Evolutionary conservation across 53 echinoderm and acorn worm genomes (phyloP), one percentile per base, ranked within the genome.

Genomic region (Actinopyga echinites): DNA sequence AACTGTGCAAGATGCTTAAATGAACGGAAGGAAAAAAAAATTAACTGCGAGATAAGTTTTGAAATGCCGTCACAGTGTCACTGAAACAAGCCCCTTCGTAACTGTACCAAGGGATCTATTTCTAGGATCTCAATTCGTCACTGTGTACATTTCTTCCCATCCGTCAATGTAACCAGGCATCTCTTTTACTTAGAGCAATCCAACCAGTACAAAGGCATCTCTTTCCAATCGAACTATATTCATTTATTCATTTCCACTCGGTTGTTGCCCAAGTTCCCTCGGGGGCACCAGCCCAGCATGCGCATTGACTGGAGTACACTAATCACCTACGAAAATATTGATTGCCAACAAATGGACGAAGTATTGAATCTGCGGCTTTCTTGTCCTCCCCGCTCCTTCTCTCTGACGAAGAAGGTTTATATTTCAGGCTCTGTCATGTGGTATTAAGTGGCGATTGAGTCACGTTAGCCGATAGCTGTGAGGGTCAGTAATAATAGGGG

Each of bases 221-320:
- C 49, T 17, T 17, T 49, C 49, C 49, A 49, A 49, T 49, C 49
- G 49, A 40, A 49, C 49, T 71, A 63, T 63, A 71, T 71, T 71
- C 71, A 71, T 71, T 71, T 71, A 71, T 71, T 71, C 71, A 71
- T 71, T 71, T 71, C 42, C 71, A 71, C 71, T 71, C 71, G n/a
- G 42, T 40, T 40, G 71, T 71, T 19, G 42, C 71, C 71, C 7
- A 26, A 23, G 71, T 71, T 71, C 71, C 71, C 71, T 71, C 44
- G 40, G 71, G 71, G 71, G 71, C 71, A 71, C 71, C 71, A 71
- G 71, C 71, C 71, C 24, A 71, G 71, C 71, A 40, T 71, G 42
- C 40, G 71, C 44, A 71, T 71, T 71, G 71, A 71, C 42, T 34
- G 42, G 44, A 71, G 71, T 71, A 71, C 71, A 71, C 42, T 71